Percentiles rank a stretch among this genome's conserved stretches.
phyloP scores from a whole-genome alignment of 2,113 vertebrate species.

The Oncorhynchus clarkii region DNA sequence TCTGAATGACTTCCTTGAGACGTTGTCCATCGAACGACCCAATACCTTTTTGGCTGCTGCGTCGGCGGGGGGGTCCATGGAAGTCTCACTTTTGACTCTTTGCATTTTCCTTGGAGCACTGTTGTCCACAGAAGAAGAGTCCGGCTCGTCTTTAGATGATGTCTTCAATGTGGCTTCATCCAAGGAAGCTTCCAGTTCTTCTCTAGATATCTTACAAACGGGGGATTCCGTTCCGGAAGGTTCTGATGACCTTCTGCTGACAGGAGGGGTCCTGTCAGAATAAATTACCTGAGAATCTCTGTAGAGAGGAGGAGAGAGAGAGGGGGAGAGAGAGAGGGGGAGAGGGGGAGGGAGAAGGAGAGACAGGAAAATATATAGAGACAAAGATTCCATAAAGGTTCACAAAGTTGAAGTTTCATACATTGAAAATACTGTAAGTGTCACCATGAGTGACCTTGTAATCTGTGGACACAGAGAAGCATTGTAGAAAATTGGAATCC shows the following conservation, averaged over 20 bases:
- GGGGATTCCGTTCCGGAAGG: slow-evolving; percentile 40
- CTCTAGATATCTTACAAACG: slow-evolving; percentile 37
- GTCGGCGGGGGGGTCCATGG: slow-evolving; percentile 28
- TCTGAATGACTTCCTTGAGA: slow-evolving; percentile 42
- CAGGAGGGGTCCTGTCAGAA: slow-evolving; percentile 52
- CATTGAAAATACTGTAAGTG: too few relatives aligned
- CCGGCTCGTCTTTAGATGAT: slow-evolving; percentile 38
- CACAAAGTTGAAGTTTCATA: neutral
- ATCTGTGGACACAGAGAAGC: too few relatives aligned
- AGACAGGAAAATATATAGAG: neutral
- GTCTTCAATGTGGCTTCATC: neutral
- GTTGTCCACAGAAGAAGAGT: slow-evolving; percentile 33
- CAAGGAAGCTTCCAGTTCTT: slow-evolving; percentile 41
- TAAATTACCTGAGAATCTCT: slow-evolving; percentile 67
- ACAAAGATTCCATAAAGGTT: neutral
- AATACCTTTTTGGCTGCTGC: slow-evolving; percentile 34
- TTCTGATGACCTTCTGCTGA: slow-evolving; percentile 51
- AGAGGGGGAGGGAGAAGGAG: neutral
- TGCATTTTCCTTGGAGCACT: slow-evolving; percentile 29
- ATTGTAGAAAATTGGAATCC: too few relatives aligned
- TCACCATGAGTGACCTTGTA: too few relatives aligned
- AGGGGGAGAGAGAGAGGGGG: neutral
- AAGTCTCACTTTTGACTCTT: slow-evolving; percentile 49
- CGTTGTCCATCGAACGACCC: slow-evolving; percentile 28
- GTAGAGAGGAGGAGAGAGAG: slow-evolving; percentile 28